These are phyloP conservation scores for Harpagifer antarcticus DNA, from an alignment of 2,797 vertebrate species.

Conservation along the genomic window DNA sequence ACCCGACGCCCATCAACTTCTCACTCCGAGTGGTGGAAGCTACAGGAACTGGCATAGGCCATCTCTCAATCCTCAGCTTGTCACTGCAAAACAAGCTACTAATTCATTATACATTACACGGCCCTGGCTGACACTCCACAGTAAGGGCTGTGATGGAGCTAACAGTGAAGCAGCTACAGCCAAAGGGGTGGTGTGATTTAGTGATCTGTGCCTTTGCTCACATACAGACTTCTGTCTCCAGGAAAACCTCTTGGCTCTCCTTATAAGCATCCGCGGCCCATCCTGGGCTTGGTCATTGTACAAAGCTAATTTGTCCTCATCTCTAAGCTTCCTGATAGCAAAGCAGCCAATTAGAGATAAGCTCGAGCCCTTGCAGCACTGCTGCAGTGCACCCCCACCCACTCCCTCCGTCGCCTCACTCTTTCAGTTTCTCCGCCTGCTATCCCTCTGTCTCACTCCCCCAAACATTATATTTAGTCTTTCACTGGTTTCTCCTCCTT, in stretches of 20 bases:
- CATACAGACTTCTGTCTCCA: constrained; percentile 51
- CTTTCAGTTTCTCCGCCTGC: constrained; percentile 61
- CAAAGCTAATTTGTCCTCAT: constrained; percentile 84
- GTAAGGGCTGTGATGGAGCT: constrained; percentile 54
- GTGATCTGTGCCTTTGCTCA: constrained; percentile 47
- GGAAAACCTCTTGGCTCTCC: constrained; percentile 66
- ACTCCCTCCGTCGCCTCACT: constrained; percentile 54
- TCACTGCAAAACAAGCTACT: constrained; percentile 71
- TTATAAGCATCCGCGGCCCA: constrained; percentile 56
- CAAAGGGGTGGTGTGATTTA: constrained; percentile 61
- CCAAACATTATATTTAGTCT: constrained; percentile 63
- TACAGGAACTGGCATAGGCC: constrained; percentile 53
- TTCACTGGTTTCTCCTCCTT: constrained; percentile 39
- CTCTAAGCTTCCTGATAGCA: constrained; percentile 83
- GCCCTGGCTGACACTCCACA: constrained; percentile 60
- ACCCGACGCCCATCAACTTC: constrained; percentile 33
- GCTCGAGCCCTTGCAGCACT: constrained; percentile 77
- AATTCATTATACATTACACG: constrained; percentile 70
- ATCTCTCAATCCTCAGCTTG: constrained; percentile 55
- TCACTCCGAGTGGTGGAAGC: constrained; percentile 46
- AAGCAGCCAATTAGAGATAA: constrained; percentile 87
- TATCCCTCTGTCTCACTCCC: constrained; percentile 58
- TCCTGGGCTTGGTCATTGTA: constrained; percentile 78
- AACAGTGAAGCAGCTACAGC: constrained; percentile 53
- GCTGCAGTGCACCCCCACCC: constrained; percentile 76